A percentile compares a stretch with the other conserved stretches of the same genome.
Evolutionary conservation across 2,797 vertebrate genomes (phyloP).

Genomic region (Falco concolor): DNA sequence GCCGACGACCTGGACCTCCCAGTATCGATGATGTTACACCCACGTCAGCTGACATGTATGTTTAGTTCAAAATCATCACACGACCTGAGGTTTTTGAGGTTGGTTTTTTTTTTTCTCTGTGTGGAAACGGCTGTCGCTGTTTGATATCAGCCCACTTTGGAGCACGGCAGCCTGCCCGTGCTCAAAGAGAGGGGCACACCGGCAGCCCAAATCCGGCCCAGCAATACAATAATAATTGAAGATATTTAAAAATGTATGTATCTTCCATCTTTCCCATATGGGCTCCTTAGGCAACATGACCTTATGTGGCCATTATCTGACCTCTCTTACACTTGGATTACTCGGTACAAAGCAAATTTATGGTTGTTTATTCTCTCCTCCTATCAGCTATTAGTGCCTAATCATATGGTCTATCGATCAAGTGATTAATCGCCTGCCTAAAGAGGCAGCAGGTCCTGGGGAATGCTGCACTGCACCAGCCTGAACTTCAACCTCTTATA

Average conservation of each 20-base stretch:
- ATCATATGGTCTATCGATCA: slow-evolving; percentile 88
- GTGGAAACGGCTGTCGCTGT: not conserved
- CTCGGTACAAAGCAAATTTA: slow-evolving; percentile 79
- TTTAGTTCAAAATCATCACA: not conserved
- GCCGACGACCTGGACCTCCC: slow-evolving; percentile 11
- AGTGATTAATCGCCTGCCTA: slow-evolving; percentile 85
- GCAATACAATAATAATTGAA: slow-evolving; percentile 44
- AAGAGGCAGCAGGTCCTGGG: slow-evolving; percentile 76
- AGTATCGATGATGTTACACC: not conserved
- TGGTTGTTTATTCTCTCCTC: slow-evolving; percentile 80
- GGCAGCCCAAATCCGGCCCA: not conserved
- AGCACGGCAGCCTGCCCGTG: not conserved
- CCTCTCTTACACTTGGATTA: slow-evolving; percentile 82
- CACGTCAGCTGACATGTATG: not conserved
- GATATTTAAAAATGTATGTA: slow-evolving; percentile 69
- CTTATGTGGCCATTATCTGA: slow-evolving; percentile 78
- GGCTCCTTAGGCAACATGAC: slow-evolving; percentile 73
- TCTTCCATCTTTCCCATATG: slow-evolving; percentile 69
- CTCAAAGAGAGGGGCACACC: not conserved
- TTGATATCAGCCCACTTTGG: not conserved
- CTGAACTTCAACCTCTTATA: slow-evolving; percentile 80
- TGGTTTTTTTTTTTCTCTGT: not conserved
- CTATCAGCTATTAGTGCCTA: slow-evolving; percentile 85
- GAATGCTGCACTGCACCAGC: slow-evolving; percentile 73
- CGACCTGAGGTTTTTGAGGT: slow-evolving; percentile 24